Evolutionary conservation across 2,888 invertebrate genomes (phyloP).

Genomic region (Kuschelorhynchus macadamiae): DNA sequence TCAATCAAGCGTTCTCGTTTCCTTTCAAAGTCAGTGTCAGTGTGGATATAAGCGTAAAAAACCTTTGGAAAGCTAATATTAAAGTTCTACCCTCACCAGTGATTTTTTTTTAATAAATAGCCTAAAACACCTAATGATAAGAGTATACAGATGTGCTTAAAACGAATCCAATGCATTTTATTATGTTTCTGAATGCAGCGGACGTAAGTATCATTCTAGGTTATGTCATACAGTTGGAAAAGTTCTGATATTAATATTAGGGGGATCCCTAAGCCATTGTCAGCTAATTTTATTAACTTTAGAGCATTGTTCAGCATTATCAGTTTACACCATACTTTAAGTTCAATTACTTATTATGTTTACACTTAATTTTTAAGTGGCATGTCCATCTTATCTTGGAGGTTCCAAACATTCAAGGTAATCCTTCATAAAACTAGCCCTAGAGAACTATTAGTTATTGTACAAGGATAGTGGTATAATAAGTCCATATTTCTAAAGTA

Average conservation of each 20-base stretch:
- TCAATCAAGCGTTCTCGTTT: slow-evolving; percentile 58
- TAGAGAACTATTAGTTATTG: no score
- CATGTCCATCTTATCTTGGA: no score
- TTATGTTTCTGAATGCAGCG: slow-evolving; percentile 65
- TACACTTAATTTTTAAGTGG: no score
- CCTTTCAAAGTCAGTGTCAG: slow-evolving; percentile 56
- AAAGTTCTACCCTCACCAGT: slow-evolving; percentile 15
- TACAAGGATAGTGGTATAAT: no score
- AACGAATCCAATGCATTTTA: slow-evolving; percentile 54
- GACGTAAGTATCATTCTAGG: slow-evolving; percentile 64
- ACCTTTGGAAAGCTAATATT: slow-evolving; percentile 23
- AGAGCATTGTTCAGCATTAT: no score
- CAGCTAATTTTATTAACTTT: background rate
- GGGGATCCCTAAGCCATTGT: slow-evolving; percentile 14
- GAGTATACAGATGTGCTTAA: slow-evolving; percentile 49
- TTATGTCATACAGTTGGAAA: slow-evolving; percentile 59
- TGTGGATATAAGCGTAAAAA: slow-evolving; percentile 52
- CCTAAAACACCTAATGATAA: slow-evolving; percentile 38
- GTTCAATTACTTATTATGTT: no score
- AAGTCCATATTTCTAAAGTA: no score
- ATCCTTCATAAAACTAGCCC: no score
- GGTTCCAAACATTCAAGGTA: no score
- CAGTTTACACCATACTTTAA: no score
- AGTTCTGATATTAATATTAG: slow-evolving; percentile 28
- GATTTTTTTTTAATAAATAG: slow-evolving; percentile 38